Evolutionary conservation across 2,888 invertebrate genomes (phyloP), one percentile per base, ranked within the genome.

Genomic region (Catocala nupta): DNA sequence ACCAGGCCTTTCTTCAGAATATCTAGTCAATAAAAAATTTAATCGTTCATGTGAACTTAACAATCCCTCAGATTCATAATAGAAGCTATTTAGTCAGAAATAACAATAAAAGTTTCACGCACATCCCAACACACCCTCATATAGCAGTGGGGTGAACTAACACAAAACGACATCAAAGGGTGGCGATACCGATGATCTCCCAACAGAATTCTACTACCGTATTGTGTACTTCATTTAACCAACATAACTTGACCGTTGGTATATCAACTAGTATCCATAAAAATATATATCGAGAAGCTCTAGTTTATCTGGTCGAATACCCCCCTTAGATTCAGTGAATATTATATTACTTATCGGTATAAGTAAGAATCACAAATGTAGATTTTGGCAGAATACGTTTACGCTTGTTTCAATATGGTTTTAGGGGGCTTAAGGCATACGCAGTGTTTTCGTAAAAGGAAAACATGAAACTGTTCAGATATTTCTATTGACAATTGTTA

Each of bases 321-420:
- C 78, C 78, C 73, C 75, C 72, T 74, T 77, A 80, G 73, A 82
- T 78, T 79, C 73, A 71, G 73, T 77, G 81, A 84, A 84, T 81
- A 84, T 84, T 78, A 78, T 80, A 83, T 85, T 84, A 85, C 83
- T 81, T 84, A 83, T 78, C 71, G 82, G 75, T 79, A 81, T 85
- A 83, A 82, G 84, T 82, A 81, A 81, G 81, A 82, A 82, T 86
- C 80, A 78, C 72, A 70, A 81, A 85, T 84, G 82, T 79, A 81
- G 80, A 82, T 84, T 85, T 71, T 71, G 63, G 25, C 66, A 53
- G 75, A 80, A 83, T 82, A 80, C 73, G 77, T 80, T 83, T 82
- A 80, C 63, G 71, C 61, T 34, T 59, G 63, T 79, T 66, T 74
- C 78, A 76, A 82, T 82, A 81, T 79, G 78, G 73, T 71, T 70